Conservation (phyloP, 2,797 vertebrate species). For the Momotus momota region DNA sequence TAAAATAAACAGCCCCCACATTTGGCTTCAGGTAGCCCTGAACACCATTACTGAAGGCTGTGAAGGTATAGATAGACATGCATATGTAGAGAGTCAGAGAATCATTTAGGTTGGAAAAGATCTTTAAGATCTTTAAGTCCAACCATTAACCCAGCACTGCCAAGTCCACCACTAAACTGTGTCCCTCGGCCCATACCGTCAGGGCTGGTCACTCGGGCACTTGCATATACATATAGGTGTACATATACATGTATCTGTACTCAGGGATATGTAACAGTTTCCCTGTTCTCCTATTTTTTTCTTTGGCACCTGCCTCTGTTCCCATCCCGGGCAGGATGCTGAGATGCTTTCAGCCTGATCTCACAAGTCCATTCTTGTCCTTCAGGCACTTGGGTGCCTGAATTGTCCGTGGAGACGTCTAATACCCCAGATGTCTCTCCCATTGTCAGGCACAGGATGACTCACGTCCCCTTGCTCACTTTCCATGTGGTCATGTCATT, state of each 20-base stretch:
- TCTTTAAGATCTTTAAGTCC: neutral
- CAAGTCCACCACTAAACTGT: neutral
- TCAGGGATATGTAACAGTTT: rapidly evolving
- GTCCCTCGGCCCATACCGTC: neutral
- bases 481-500: neutral
- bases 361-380: neutral
- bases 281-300: rapidly evolving
- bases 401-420: neutral
- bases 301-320: neutral
- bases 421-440: neutral
- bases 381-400: neutral
- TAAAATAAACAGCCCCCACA: neutral
- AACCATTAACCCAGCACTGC: neutral
- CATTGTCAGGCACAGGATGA: slow-evolving; percentile 38
- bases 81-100: neutral
- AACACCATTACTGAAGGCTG: neutral
- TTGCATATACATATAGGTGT: neutral
- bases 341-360: neutral
- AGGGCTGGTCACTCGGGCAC: neutral
- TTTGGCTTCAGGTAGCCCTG: neutral
- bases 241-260: neutral
- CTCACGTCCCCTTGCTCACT: slow-evolving; percentile 52
- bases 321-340: neutral
- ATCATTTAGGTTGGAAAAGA: neutral
- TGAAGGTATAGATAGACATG: rapidly evolving